phyloP scores from a whole-genome alignment of 2,797 vertebrate species.

The Coilia nasus region DNA sequence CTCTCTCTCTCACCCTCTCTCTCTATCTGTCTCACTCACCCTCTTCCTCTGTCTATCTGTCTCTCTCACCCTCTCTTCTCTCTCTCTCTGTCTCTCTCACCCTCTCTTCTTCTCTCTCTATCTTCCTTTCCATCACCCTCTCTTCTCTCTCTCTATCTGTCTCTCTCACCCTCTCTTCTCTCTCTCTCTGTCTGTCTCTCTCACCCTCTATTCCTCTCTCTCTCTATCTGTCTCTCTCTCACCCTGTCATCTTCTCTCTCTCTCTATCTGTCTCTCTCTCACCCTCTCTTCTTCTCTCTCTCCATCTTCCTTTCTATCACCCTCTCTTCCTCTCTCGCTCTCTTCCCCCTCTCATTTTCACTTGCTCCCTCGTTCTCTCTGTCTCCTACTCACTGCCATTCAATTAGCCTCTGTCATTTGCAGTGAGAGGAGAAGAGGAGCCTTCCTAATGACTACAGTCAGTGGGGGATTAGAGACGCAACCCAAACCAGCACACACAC shows the following conservation, averaged over 20 bases:
- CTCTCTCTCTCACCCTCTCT: background rate
- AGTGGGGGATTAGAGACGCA: constrained; percentile 80
- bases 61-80: constrained; percentile 17
- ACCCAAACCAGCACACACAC: background rate
- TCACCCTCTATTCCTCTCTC: too few species aligned
- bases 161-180: too few species aligned
- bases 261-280: too few species aligned
- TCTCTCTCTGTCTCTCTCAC: constrained; percentile 12
- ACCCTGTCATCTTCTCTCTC: too few species aligned
- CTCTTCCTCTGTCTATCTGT: constrained; percentile 27
- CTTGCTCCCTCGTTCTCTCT: constrained; percentile 41
- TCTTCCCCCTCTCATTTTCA: background rate
- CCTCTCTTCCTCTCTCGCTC: constrained; percentile 29
- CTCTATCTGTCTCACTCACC: constrained; percentile 45
- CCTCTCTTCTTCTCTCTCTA: background rate
- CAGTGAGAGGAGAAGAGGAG: constrained; percentile 60
- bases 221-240: too few species aligned
- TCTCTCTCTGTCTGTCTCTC: too few species aligned
- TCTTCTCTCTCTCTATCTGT: constrained; percentile 46
- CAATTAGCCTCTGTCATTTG: constrained; percentile 41
- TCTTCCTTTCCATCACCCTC: too few species aligned
- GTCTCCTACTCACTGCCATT: constrained; percentile 30
- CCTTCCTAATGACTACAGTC: constrained; percentile 77
- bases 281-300: constrained; percentile 40
- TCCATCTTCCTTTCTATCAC: constrained; percentile 35